phyloP scores from a whole-genome alignment of 2,113 vertebrate genomes.

The Ctenomys sociabilis region DNA sequence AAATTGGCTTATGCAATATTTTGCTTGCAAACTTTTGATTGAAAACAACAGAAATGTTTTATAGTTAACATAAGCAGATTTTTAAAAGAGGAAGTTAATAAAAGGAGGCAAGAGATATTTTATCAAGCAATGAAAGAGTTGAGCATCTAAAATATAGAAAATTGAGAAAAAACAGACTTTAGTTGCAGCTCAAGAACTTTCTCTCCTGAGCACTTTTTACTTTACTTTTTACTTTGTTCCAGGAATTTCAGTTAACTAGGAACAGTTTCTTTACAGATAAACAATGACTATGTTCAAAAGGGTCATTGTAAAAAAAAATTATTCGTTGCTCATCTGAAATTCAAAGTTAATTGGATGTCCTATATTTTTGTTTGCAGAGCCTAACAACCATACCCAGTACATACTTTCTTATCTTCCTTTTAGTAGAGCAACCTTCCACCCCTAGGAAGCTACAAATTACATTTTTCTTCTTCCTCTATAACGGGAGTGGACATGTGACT shows the following conservation, averaged over 20 bases:
- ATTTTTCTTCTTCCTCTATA: neutral
- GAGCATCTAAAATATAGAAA: neutral
- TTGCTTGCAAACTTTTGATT: conserved; percentile 23
- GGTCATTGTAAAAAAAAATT: neutral
- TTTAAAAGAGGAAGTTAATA: neutral
- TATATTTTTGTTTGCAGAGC: neutral
- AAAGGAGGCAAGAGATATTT: neutral
- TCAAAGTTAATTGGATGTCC: neutral
- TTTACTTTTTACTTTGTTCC: neutral
- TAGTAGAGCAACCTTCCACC: neutral
- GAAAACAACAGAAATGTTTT: neutral
- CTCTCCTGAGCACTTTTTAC: neutral
- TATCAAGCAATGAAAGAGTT: neutral
- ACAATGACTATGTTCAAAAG: neutral
- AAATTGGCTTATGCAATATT: conserved; percentile 6
- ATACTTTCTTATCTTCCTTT: neutral
- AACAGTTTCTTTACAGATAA: conserved; percentile 4
- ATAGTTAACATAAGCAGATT: neutral
- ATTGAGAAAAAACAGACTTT: conserved; percentile 23
- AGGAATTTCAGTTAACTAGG: neutral
- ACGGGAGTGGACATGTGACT: neutral
- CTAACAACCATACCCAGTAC: neutral
- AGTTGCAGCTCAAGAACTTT: neutral
- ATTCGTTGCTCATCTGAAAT: neutral
- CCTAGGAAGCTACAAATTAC: neutral